Conservation (phyloP, 2,888 invertebrate genomes). For the Myathropa florea region DNA sequence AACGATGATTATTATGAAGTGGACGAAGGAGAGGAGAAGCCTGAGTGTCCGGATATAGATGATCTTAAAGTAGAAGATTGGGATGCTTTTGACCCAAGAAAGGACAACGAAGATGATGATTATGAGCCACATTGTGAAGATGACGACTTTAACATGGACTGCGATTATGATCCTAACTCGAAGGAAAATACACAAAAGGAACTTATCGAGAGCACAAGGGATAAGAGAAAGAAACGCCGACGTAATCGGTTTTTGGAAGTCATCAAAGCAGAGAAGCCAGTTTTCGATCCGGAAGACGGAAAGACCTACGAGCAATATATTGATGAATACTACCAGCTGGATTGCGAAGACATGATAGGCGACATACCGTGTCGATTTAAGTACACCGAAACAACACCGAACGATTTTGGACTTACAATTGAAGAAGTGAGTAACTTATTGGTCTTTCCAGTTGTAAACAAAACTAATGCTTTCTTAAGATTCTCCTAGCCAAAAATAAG, state of each 20-base stretch:
- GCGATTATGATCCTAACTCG: constrained; percentile 87
- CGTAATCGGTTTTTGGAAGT: constrained; percentile 90
- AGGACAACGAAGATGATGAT: constrained; percentile 82
- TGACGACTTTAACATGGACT: constrained; percentile 94
- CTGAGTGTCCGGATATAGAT: constrained; percentile 91
- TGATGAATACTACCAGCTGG: constrained; percentile 96
- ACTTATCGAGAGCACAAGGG: constrained; percentile 82
- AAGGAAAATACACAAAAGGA: constrained; percentile 83
- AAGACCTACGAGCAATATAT: constrained; percentile 92
- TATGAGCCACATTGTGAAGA: constrained; percentile 87
- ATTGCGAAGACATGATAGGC: constrained; percentile 97
- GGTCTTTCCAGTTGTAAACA: not conserved
- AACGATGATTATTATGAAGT: constrained; percentile 92
- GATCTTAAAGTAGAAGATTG: constrained; percentile 79
- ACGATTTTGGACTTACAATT: constrained; percentile 93
- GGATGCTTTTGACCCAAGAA: constrained; percentile 82
- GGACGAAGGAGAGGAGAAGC: constrained; percentile 87
- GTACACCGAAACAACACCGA: constrained; percentile 93
- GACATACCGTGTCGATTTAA: constrained; percentile 96
- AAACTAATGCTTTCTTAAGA: constrained; percentile 83
- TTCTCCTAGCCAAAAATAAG: constrained; percentile 93
- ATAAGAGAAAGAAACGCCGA: constrained; percentile 84
- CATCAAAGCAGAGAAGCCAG: constrained; percentile 89
- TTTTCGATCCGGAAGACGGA: constrained; percentile 89
- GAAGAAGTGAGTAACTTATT: constrained; percentile 87